A percentile compares a stretch with the other conserved stretches of the same genome.
phyloP scores from a whole-genome alignment of 2,797 vertebrate species.

The Toxotes lorentzi region DNA sequence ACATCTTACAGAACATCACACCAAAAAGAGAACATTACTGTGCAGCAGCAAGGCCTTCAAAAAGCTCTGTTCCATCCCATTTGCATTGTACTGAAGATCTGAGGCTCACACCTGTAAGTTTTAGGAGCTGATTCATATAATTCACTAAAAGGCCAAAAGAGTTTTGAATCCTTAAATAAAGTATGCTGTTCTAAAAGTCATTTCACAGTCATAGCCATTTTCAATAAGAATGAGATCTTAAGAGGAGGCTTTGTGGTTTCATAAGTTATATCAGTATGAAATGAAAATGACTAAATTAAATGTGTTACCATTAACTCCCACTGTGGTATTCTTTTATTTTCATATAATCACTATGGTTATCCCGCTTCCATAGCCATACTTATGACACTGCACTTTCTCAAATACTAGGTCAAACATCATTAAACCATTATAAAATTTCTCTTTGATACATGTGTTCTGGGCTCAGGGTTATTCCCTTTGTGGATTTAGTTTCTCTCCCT shows the following conservation, averaged over 20 bases:
- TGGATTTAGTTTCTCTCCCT: conserved; percentile 53
- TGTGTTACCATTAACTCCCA: conserved; percentile 25
- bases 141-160: conserved; percentile 5
- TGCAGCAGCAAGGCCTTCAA: neutral
- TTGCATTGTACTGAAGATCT: conserved; percentile 2
- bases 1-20: neutral
- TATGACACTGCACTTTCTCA: conserved; percentile 34
- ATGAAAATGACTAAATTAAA: conserved; percentile 45
- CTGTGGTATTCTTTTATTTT: conserved; percentile 34
- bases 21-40: neutral
- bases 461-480: conserved; percentile 52
- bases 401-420: conserved; percentile 62
- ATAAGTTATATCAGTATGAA: conserved; percentile 22
- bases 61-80: neutral
- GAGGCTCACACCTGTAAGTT: conserved; percentile 8
- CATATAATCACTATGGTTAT: conserved; percentile 42
- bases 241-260: conserved; percentile 19
- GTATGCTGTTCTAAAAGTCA: conserved; percentile 39
- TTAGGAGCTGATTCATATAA: neutral
- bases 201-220: conserved; percentile 33
- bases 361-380: conserved; percentile 30
- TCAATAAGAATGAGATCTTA: conserved; percentile 15
- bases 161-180: conserved; percentile 17
- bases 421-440: conserved; percentile 58
- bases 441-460: conserved; percentile 31